Conservation (phyloP, 2,113 vertebrate species). For the Calonectris borealis region DNA sequence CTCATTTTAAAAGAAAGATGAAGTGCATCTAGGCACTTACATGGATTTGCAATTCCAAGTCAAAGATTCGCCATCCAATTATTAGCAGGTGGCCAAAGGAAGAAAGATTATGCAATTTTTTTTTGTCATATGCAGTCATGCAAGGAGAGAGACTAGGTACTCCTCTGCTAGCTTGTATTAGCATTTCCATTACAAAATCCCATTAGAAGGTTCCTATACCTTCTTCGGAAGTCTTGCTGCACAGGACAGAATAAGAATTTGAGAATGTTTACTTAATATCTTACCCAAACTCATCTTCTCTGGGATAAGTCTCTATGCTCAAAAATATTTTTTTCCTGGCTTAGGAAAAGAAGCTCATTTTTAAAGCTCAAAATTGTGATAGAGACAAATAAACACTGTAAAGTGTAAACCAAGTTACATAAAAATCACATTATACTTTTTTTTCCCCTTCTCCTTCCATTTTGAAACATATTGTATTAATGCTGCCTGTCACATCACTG, state of each 20-base stretch:
- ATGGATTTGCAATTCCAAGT: background rate
- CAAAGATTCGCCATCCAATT: background rate
- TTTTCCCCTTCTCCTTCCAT: background rate
- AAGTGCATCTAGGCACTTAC: background rate
- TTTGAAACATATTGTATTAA: background rate
- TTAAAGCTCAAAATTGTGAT: background rate
- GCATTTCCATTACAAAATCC: conserved; percentile 11
- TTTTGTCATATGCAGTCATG: background rate
- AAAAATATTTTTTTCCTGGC: background rate
- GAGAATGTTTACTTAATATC: background rate
- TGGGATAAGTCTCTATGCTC: background rate
- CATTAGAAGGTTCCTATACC: background rate
- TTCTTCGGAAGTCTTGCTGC: background rate
- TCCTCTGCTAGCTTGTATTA: conserved; percentile 6
- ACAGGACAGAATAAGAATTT: background rate
- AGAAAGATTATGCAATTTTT: background rate
- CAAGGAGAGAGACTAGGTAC: background rate
- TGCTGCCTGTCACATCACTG: background rate
- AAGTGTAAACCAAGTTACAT: background rate
- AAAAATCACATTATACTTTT: background rate
- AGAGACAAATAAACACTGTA: background rate
- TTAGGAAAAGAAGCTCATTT: background rate
- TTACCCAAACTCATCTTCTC: background rate
- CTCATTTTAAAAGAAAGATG: background rate
- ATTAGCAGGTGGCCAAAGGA: background rate